Conservation (phyloP, 2,888 invertebrate species). For the Xestia ashworthii region DNA sequence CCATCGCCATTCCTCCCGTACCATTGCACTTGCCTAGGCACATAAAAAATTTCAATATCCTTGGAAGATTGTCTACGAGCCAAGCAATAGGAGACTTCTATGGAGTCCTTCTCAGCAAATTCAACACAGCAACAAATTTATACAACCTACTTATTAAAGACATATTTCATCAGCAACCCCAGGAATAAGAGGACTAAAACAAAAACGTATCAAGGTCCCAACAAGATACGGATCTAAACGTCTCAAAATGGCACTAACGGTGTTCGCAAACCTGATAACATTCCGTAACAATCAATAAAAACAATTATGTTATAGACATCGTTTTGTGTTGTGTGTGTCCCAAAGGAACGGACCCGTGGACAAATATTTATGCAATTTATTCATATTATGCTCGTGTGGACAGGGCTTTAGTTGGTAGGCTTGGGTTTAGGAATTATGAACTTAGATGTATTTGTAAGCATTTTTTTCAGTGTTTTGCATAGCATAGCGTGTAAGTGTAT, state of each 20-base stretch:
- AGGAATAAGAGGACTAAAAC: neutral
- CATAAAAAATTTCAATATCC: too few relatives aligned
- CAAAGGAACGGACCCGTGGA: conserved; percentile 78
- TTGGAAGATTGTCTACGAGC: neutral
- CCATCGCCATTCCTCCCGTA: too few relatives aligned
- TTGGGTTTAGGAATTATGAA: conserved; percentile 19
- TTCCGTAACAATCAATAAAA: conserved; percentile 84
- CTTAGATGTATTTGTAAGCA: neutral
- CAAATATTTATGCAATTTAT: conserved; percentile 89
- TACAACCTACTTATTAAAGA: neutral
- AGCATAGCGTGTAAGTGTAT: neutral
- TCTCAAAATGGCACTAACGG: conserved; percentile 86
- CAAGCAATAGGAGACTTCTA: neutral
- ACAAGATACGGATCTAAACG: conserved; percentile 71
- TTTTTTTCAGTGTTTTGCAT: neutral
- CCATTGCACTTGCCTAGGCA: too few relatives aligned
- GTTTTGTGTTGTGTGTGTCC: conserved; percentile 80
- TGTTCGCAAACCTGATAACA: conserved; percentile 82
- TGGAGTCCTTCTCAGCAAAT: neutral
- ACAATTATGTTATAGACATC: conserved; percentile 87
- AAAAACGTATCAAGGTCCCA: conserved; percentile 50
- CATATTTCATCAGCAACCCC: conserved; percentile 16
- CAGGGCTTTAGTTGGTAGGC: conserved; percentile 51
- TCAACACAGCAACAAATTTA: neutral
- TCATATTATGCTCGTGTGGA: conserved; percentile 78